Evolutionary conservation across 2,113 vertebrate species (phyloP), one percentile per base, ranked within the genome.

Genomic region (Deroptyus accipitrinus): DNA sequence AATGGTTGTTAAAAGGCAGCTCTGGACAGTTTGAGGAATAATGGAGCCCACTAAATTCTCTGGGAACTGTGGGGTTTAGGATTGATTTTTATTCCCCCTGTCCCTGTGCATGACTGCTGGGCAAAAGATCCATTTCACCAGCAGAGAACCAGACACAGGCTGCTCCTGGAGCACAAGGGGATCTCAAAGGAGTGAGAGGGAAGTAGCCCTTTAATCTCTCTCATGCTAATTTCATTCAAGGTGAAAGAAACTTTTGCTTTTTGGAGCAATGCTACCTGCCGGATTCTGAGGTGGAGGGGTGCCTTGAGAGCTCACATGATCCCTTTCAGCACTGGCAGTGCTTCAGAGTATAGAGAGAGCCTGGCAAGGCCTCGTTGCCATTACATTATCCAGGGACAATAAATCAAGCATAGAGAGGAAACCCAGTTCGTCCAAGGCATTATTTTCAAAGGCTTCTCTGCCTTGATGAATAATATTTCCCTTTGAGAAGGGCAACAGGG

Each of bases 1-100:
- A 93, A 63, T 41, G 37, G 31, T 91, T 93, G 72, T 94, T 95
- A 64, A 92, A 81, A 90, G 59, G 62, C 68, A 88, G 41, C 31
- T 51, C 30, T 42, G 83, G 64, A 31, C 17, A 17, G 44, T 77
- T 55, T 70, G 69, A 51, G 68, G 68, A 83, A 59, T 69, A 74
- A 85, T 52, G 49, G 39, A 82, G 46, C 30, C 37, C 49, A 35
- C 16, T 15, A 54, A 61, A 44, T 70, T 67, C 73, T 78, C 79
- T 75, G 72, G 48, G 67, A 88, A 88, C 33, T 22, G 25, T 13
- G 42, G 31, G 63, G 15, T 79, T 85, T 86, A 6, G 11, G 10
- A 6, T 28, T 33, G 46, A 41, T 13, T 52, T 10, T 44, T 37
- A 16, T 28, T 18, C 19, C 10, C 4, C 20, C 48, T 46, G 12